Base-by-base conservation (phyloP, 2,797 vertebrate species). In the Hirundo rustica region DNA sequence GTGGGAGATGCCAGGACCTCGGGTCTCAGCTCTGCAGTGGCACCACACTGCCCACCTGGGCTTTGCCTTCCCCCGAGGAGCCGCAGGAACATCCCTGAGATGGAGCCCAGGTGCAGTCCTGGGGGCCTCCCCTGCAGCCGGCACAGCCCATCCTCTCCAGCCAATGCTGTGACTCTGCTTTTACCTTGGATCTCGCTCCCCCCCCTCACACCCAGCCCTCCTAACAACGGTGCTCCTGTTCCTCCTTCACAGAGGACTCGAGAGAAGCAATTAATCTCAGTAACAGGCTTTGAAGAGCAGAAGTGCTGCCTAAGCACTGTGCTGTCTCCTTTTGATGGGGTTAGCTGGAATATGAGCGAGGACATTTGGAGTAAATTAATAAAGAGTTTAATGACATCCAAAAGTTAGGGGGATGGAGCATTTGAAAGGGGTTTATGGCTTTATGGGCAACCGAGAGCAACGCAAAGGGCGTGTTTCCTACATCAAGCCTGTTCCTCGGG, bases 211-310 rank as follows among this genome's bases (percentile, higher is more conserved):
- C 85, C 79, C 85, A 44, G 85, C 62, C 4, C 80, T 84, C 55
- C 10, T 9, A 74, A 61, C 86, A 74, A 8, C 89, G 54, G 47
- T 85, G 83, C 88, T 82, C 84, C 8, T 76, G 71, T 64, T 79
- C 81, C 90, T 94, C 86, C 93, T 91, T 92, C 92, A 62, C 67
- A 87, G 88, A 93, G 95, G 90, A 73, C 95, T 95, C 53, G 55
- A 64, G 90, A 95, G 95, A 47, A 90, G 85, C 88, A 74, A 96
- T 96, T 94, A 93, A 95, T 95, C 92, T 93, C 77, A 25, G 70
- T 78, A 80, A 61, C 77, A 72, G 86, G 92, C 93, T 95, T 84
- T 95, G 96, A 94, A 95, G 89, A 92, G 82, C 19, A 72, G 94
- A 97, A 94, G 74, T 95, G 87, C 92, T 96, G 81, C 60, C 79